Conservation (phyloP, 2,113 vertebrate genomes). For the Eira barbara region DNA sequence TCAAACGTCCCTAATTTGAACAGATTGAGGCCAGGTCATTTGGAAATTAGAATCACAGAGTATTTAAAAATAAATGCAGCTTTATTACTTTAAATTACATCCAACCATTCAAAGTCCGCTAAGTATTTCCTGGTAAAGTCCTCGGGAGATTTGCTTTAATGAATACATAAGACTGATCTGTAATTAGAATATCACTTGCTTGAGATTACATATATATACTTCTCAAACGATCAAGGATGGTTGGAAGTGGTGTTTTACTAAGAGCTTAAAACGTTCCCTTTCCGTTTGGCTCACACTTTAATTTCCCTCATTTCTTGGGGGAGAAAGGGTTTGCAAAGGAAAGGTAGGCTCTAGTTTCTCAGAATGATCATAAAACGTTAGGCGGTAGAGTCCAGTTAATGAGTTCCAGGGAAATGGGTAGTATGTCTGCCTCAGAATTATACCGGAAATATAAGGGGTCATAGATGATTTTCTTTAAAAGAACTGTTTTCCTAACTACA, state of each 20-base stretch:
- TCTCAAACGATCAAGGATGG: conserved; percentile 34
- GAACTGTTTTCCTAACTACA: not conserved
- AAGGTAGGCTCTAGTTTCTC: conserved; percentile 26
- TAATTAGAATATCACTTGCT: conserved; percentile 60
- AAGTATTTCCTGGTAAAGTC: conserved; percentile 65
- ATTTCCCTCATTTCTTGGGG: conserved; percentile 34
- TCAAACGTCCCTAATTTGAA: conserved; percentile 44
- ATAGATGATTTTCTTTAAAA: not conserved
- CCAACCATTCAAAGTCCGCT: conserved; percentile 44
- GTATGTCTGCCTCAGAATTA: conserved; percentile 6
- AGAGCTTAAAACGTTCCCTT: conserved; percentile 42
- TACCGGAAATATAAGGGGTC: not conserved
- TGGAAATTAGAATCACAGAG: conserved; percentile 59
- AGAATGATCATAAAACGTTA: conserved; percentile 7
- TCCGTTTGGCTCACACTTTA: not conserved
- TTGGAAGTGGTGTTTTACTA: conserved; percentile 12
- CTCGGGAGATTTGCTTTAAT: conserved; percentile 63
- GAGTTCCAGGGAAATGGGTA: not conserved
- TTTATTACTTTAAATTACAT: conserved; percentile 68
- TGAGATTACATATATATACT: not conserved
- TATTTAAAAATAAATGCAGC: conserved; percentile 69
- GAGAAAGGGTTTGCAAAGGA: not conserved
- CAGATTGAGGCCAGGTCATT: conserved; percentile 45
- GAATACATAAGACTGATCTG: conserved; percentile 61
- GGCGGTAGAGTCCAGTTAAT: not conserved